A percentile compares a stretch with the other conserved stretches of the same genome.
These are phyloP conservation scores for Muraenolepis orangiensis DNA, from an alignment of 2,797 vertebrate genomes.

Conservation along the genomic window DNA sequence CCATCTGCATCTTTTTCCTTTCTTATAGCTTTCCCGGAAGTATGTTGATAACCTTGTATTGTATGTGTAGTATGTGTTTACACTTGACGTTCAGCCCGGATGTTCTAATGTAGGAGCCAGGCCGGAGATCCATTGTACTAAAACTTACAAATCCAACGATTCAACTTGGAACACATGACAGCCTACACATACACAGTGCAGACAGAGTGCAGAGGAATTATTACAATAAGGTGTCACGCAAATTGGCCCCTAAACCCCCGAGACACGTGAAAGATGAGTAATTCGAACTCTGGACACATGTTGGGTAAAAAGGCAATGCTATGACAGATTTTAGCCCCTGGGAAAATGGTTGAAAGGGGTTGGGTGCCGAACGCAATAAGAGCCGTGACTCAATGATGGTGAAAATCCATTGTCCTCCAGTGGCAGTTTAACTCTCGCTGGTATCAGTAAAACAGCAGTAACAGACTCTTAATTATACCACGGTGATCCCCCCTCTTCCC, in stretches of 20 bases:
- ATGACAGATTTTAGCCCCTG: constrained; percentile 32
- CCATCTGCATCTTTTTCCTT: constrained; percentile 49
- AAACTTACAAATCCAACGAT: background rate
- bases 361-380: constrained; percentile 54
- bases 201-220: constrained; percentile 22
- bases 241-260: background rate
- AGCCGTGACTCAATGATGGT: constrained; percentile 50
- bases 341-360: constrained; percentile 18
- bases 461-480: constrained; percentile 68
- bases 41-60: too few relatives aligned
- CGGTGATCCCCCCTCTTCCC: constrained; percentile 45
- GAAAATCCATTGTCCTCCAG: constrained; percentile 52
- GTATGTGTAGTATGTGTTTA: background rate
- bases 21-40: background rate
- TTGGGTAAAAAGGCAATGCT: constrained; percentile 24
- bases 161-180: background rate
- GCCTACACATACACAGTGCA: background rate
- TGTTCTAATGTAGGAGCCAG: background rate
- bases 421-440: constrained; percentile 61
- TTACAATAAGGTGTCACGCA: background rate
- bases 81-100: background rate
- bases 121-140: background rate
- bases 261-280: background rate
- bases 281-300: background rate
- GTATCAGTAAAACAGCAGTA: constrained; percentile 64